Percentiles rank a stretch among this genome's conserved stretches.
phyloP scores from a whole-genome alignment of 1,140 invertebrate genomes.

The Euglossa dilemma region DNA sequence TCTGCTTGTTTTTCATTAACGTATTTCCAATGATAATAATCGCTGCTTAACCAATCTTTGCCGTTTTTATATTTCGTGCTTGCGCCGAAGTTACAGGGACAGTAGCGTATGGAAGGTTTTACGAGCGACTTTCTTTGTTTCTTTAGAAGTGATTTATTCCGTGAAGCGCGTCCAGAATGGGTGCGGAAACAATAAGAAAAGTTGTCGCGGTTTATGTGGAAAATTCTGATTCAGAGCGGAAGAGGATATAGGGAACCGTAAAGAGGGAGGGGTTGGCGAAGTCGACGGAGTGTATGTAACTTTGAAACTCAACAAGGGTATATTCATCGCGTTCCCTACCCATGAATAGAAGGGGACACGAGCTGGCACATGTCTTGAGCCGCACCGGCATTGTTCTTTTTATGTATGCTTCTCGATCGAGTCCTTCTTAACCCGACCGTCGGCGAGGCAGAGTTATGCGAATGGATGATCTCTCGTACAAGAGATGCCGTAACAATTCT shows the following conservation, averaged over 20 bases:
- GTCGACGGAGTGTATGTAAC: constrained; percentile 56
- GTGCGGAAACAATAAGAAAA: constrained; percentile 49
- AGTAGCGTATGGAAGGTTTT: background rate
- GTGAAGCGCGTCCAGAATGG: constrained; percentile 24
- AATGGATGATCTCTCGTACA: constrained; percentile 27
- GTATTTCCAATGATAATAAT: background rate
- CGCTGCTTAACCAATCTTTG: no score
- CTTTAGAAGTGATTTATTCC: constrained; percentile 32
- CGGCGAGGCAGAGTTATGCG: constrained; percentile 6
- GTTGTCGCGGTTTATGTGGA: constrained; percentile 47
- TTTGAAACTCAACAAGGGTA: constrained; percentile 67
- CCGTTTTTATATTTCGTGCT: background rate
- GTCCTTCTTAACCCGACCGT: constrained; percentile 33
- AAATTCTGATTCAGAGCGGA: constrained; percentile 62
- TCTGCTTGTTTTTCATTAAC: background rate
- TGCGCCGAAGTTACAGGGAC: no score
- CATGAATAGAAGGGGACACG: constrained; percentile 49
- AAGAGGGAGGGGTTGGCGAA: constrained; percentile 43
- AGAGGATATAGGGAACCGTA: constrained; percentile 57
- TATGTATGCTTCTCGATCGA: constrained; percentile 47
- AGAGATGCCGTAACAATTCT: constrained; percentile 49
- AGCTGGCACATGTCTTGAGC: constrained; percentile 55
- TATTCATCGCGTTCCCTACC: constrained; percentile 56
- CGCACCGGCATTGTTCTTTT: constrained; percentile 46
- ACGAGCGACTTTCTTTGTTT: constrained; percentile 18